phyloP scores from a whole-genome alignment of 2,113 vertebrate species.

The Clarias magur region DNA sequence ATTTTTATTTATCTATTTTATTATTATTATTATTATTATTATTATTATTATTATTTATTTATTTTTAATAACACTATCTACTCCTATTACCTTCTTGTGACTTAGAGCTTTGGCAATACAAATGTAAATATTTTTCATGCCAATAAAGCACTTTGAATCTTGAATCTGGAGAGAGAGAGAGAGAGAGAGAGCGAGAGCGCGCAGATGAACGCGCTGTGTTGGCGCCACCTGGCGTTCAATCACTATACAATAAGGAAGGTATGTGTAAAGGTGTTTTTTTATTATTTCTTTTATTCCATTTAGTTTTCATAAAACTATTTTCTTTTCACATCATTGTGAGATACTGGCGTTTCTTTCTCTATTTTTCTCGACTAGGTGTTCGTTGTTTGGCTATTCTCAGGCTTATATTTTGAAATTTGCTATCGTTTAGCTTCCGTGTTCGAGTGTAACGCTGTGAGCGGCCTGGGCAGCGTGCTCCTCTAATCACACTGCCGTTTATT shows the following conservation, averaged over 20 bases:
- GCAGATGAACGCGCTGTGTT: background rate
- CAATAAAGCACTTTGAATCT: too few species aligned
- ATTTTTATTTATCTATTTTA: too few species aligned
- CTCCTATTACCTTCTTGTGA: too few species aligned
- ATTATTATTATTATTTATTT: too few species aligned
- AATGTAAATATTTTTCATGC: too few species aligned
- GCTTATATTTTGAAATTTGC: slow-evolving; percentile 50
- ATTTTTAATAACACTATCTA: too few species aligned
- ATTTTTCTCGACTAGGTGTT: too few species aligned
- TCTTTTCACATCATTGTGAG: background rate
- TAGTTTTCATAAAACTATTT: background rate
- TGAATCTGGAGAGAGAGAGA: too few species aligned
- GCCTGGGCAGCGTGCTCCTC: background rate
- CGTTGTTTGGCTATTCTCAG: background rate
- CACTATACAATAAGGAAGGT: background rate
- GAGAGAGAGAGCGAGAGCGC: background rate
- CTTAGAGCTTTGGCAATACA: too few species aligned
- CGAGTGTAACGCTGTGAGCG: background rate
- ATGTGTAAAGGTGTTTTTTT: background rate
- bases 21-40: too few species aligned
- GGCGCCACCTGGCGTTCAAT: background rate
- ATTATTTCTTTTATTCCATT: background rate
- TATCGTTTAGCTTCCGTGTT: slow-evolving; percentile 2
- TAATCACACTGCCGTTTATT: background rate
- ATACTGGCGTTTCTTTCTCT: background rate